phyloP scores from a whole-genome alignment of 2,797 vertebrate species.

The Anas acuta region DNA sequence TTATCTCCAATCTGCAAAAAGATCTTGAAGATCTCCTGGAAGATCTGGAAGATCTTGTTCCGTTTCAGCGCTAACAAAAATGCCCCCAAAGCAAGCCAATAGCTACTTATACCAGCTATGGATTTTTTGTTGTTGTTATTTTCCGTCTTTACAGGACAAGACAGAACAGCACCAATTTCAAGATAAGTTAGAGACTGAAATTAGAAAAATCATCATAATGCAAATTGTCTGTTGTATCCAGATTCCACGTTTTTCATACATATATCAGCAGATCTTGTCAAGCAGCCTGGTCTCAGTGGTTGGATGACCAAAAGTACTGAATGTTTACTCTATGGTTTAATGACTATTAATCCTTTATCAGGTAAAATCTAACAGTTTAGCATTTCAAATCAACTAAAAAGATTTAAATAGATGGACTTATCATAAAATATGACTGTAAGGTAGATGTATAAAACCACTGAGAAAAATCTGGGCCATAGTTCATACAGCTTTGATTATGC shows the following conservation, averaged over 20 bases:
- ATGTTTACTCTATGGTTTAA: neutral
- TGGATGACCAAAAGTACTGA: neutral
- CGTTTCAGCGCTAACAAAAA: neutral
- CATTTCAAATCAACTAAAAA: neutral
- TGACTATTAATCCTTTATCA: neutral
- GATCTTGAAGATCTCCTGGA: no score
- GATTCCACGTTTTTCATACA: neutral
- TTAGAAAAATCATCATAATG: neutral
- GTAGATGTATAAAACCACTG: neutral
- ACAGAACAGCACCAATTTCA: neutral
- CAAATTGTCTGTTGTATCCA: neutral
- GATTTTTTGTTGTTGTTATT: neutral
- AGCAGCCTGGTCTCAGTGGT: neutral
- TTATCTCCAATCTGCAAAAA: neutral
- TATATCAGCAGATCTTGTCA: neutral
- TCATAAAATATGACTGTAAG: neutral
- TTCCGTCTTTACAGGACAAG: neutral
- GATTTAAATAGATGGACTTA: neutral
- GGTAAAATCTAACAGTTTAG: neutral
- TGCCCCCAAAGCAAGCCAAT: neutral
- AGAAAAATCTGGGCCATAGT: neutral
- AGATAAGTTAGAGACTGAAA: neutral
- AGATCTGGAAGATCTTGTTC: neutral
- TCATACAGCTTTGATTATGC: slow-evolving; percentile 26
- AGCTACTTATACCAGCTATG: neutral